Evolutionary conservation across 2,888 invertebrate genomes (phyloP).

Genomic region (Muscina levida): DNA sequence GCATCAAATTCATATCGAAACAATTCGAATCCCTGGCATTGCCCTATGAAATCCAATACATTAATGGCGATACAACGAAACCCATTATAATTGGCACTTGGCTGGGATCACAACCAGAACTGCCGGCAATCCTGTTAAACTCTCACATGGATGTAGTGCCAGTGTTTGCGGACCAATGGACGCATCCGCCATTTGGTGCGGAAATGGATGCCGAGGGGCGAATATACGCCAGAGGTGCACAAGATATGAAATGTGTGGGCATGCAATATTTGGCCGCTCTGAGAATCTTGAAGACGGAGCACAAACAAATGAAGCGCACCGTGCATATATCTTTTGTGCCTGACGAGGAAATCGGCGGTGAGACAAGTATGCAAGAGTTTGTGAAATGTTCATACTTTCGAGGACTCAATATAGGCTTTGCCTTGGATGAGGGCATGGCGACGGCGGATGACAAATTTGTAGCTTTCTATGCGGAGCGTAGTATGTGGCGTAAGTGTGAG

Average conservation of each 20-base stretch:
- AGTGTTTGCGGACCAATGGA: constrained; percentile 93
- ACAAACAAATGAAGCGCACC: constrained; percentile 82
- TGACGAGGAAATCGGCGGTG: constrained; percentile 84
- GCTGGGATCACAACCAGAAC: constrained; percentile 85
- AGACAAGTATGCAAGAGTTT: constrained; percentile 86
- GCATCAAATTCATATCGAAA: constrained; percentile 49
- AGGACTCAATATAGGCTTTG: constrained; percentile 87
- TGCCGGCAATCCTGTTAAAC: constrained; percentile 87
- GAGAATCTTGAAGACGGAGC: constrained; percentile 82
- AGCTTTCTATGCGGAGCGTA: constrained; percentile 83
- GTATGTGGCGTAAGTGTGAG: constrained; percentile 83
- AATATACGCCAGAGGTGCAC: constrained; percentile 91
- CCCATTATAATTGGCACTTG: constrained; percentile 86
- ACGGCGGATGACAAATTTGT: constrained; percentile 83
- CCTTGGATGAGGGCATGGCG: constrained; percentile 89
- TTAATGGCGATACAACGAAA: constrained; percentile 81
- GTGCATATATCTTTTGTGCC: constrained; percentile 87
- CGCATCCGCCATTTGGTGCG: constrained; percentile 91
- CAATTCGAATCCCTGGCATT: constrained; percentile 80
- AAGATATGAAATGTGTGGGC: constrained; percentile 93
- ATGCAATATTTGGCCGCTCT: constrained; percentile 89
- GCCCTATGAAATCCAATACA: constrained; percentile 82
- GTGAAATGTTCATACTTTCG: constrained; percentile 84
- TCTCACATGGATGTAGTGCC: constrained; percentile 99
- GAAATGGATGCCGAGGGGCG: constrained; percentile 91